Evolutionary conservation across 2,113 vertebrate species (phyloP).

Genomic region (Neotoma lepida): DNA sequence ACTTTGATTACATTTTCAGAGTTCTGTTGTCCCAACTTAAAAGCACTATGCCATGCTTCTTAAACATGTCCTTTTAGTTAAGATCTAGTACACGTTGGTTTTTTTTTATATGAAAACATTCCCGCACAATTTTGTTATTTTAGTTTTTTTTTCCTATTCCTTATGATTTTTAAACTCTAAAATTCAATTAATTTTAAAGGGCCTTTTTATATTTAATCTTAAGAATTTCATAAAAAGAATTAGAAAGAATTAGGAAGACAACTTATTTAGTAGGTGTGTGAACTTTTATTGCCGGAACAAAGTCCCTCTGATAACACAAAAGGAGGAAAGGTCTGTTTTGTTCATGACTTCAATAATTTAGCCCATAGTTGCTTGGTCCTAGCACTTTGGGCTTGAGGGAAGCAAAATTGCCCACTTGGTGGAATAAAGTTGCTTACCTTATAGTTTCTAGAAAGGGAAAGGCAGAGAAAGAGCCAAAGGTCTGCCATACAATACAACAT

Average conservation of each 20-base stretch:
- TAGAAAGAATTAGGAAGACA: neutral
- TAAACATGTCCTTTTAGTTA: neutral
- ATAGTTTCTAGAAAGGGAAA: neutral
- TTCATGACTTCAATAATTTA: neutral
- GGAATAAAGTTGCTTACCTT: neutral
- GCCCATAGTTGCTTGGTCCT: neutral
- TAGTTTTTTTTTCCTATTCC: neutral
- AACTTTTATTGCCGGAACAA: neutral
- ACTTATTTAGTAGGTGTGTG: neutral
- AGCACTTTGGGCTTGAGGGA: neutral
- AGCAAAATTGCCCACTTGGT: neutral
- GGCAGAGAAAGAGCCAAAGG: neutral
- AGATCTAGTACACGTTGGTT: neutral
- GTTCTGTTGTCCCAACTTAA: neutral
- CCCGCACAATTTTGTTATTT: neutral
- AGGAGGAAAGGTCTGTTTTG: neutral
- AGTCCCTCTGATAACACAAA: neutral
- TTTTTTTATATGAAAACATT: constrained; percentile 24
- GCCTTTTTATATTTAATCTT: neutral
- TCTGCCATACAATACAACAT: neutral
- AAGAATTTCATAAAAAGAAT: neutral
- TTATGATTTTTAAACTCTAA: neutral
- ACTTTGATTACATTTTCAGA: neutral
- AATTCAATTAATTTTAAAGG: constrained; percentile 6
- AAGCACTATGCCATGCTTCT: neutral